Base-by-base conservation (phyloP, 2,888 invertebrate species). In the Glyphotaelius pellucidus region DNA sequence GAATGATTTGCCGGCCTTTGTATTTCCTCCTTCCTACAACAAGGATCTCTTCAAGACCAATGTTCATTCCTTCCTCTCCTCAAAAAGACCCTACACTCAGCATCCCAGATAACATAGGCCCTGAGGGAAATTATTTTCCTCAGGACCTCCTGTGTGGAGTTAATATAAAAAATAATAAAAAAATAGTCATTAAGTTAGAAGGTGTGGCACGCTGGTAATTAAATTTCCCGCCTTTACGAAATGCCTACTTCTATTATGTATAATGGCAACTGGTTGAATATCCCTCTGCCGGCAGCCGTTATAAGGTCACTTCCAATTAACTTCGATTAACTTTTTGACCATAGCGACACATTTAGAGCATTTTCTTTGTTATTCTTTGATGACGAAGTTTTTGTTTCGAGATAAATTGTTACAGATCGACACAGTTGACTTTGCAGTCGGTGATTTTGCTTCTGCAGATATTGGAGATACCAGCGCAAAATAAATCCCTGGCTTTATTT, bases 281-380 rank as follows among this genome's bases (percentile, higher is more conserved):
- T 9, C 67, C 67, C 67, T 67, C 67, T 87, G 15, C 42, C 42
- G 42, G 30, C 38, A 67, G 86, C 52, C 47, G 32, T 89, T 89
- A 89, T 35, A 89, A 89, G 88, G 88, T 89, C 88, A 89, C 35
- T 79, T n/a, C 35, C 88, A 89, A 89, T 89, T 89, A 89, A 89
- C 88, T 89, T 89, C 88, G 67, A 89, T 89, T 89, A 89, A 79
- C 79, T 89, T 79, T 79, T 79, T 89, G 88, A 89, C 35, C 88
- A 89, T 89, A 79, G 35, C 32, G 35, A 89, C 88, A 89, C 88
- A 87, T 87, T 87, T 87, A 52, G 32, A 87, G 87, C n/a, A 52
- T 87, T 87, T 42, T 87, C 86, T 86, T 52, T 87, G 87, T 87
- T 87, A 52, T 83, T 67, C 25, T 67, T 83, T 19, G 83, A 38